Evolutionary conservation across 2,797 vertebrate species (phyloP).

Genomic region (Rallus crepitans): DNA sequence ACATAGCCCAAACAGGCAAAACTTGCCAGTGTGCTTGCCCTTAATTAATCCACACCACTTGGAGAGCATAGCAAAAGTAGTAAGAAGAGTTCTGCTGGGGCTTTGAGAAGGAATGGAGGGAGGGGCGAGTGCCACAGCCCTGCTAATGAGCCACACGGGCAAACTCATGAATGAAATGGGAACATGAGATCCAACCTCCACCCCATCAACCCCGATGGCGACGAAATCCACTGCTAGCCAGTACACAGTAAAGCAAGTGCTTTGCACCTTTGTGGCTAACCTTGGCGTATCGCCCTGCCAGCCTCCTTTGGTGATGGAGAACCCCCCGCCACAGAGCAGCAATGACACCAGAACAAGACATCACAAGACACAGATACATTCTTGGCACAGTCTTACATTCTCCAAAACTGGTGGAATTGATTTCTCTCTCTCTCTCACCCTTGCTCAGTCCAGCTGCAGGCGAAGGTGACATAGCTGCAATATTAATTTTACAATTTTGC

Average conservation of each 20-base stretch:
- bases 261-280: background rate
- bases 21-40: background rate
- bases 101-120: background rate
- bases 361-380: constrained; percentile 74
- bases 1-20: rapidly evolving
- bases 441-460: constrained; percentile 85
- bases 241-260: background rate
- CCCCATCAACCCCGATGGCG: background rate
- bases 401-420: constrained; percentile 85
- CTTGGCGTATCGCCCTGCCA: background rate
- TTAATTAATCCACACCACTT: background rate
- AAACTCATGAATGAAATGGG: background rate
- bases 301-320: constrained; percentile 16
- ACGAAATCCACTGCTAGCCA: background rate
- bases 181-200: background rate
- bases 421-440: constrained; percentile 85
- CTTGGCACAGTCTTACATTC: constrained; percentile 81
- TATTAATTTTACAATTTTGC: constrained; percentile 84
- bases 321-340: constrained; percentile 38
- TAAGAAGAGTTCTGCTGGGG: constrained; percentile 68
- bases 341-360: constrained; percentile 76
- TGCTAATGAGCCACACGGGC: rapidly evolving
- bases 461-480: constrained; percentile 86
- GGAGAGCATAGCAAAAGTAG: background rate
- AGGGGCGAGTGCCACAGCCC: background rate